These are phyloP conservation scores for Myoxocephalus aenaeus DNA, from an alignment of 2,797 vertebrate genomes.

Conservation along the genomic window DNA sequence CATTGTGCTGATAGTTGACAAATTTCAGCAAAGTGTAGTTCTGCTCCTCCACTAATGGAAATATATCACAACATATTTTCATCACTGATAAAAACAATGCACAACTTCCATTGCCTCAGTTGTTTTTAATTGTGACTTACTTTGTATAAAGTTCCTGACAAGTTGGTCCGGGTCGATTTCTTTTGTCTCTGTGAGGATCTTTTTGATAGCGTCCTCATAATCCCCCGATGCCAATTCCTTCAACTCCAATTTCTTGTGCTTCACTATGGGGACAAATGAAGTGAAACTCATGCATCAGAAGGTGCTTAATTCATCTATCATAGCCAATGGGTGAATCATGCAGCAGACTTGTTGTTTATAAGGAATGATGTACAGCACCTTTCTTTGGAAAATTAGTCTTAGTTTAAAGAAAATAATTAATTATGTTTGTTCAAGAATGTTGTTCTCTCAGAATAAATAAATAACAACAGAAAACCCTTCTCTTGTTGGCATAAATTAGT, in stretches of 20 bases:
- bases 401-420: neutral
- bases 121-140: neutral
- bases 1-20: conserved; percentile 28
- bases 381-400: neutral
- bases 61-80: neutral
- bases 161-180: conserved; percentile 30
- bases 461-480: neutral
- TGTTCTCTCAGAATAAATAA: neutral
- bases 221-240: conserved; percentile 9
- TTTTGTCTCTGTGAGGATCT: conserved; percentile 20
- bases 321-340: neutral
- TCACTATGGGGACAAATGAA: neutral
- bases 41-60: conserved; percentile 68
- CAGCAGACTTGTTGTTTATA: neutral
- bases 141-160: conserved; percentile 29
- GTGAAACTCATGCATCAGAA: neutral
- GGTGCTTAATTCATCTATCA: neutral
- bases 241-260: neutral
- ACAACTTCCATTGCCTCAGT: neutral
- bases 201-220: conserved; percentile 13
- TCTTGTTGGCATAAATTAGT: neutral
- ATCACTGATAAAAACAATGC: neutral
- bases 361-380: neutral
- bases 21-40: conserved; percentile 82
- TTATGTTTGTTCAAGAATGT: neutral